Evolutionary conservation across 2,113 vertebrate genomes (phyloP), one percentile per base, ranked within the genome.

Genomic region (Stictonetta naevosa): DNA sequence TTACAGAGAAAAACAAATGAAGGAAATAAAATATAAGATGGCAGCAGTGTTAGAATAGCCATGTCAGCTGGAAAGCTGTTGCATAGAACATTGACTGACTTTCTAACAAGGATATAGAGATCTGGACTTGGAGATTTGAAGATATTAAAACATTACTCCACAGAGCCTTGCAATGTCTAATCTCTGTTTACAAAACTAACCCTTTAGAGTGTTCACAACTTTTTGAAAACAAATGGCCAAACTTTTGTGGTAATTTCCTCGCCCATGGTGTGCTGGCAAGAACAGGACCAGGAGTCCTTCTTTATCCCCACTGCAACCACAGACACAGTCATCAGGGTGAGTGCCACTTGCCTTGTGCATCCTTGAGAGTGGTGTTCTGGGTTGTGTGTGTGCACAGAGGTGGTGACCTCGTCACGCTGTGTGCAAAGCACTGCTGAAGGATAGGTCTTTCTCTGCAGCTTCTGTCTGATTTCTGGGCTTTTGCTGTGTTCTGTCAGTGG

Each of bases 1-100:
- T 56, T 87, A 42, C 11, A 64, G n/a, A 83, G 29, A 7, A 64
- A 90, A 79, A 75, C 33, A 84, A 90, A 76, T 60, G 46, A 71
- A 90, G 48, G 38, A 72, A 73, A 13, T 21, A 44, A 86, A 92
- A 62, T 59, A 59, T 13, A 63, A 77, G 44, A 53, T 0, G 1
- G 8, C 8, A 25, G 4, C 16, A 71, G 33, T 31, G 22, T 59
- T 90, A 58, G 88, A 90, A 85, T 48, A 88, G 17, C 48, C 64
- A 16, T 52, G 16, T 72, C 62, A 82, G 26, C 50, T 87, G 66
- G 48, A 92, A 92, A 80, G 55, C 26, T 83, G 23, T 38, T 78
- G 48, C 23, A 33, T 4, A 44, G 62, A 87, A 13, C 6, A 17
- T 7, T 62, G 72, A 55, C 25, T 75, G 46, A 52, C 44, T 78